A percentile compares a stretch with the other conserved stretches of the same genome.
Evolutionary conservation across 2,797 vertebrate genomes (phyloP).

Genomic region (Notolepis coatsorum): DNA sequence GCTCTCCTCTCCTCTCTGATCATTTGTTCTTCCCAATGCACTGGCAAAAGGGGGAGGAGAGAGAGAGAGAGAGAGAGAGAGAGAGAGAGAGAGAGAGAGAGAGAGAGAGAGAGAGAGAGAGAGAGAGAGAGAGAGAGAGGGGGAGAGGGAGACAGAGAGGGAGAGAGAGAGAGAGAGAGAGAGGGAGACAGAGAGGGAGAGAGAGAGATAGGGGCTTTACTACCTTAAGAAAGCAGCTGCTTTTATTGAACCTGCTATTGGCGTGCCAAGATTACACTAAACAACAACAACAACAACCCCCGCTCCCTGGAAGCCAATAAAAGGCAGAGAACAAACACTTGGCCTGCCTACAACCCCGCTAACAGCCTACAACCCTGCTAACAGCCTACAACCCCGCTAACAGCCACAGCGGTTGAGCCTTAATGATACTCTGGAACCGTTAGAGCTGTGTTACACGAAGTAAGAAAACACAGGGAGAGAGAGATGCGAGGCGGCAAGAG

Average conservation of each 20-base stretch:
- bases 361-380: too few relatives aligned
- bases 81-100: not conserved
- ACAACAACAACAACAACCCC: conserved; percentile 77
- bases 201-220: conserved; percentile 38
- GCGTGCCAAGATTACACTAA: conserved; percentile 78
- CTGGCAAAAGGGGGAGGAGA: conserved; percentile 24
- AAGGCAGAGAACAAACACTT: conserved; percentile 76
- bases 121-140: not conserved
- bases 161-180: conserved; percentile 6
- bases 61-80: not conserved
- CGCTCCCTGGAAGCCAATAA: conserved; percentile 76
- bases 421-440: conserved; percentile 75
- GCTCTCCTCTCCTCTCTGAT: too few relatives aligned
- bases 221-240: conserved; percentile 73
- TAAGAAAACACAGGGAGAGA: too few relatives aligned
- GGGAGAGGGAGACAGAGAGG: conserved; percentile 11
- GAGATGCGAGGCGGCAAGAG: too few relatives aligned
- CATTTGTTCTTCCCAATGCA: conserved; percentile 39
- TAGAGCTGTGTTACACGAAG: conserved; percentile 51
- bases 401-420: conserved; percentile 69
- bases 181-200: not conserved
- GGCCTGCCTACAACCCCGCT: conserved; percentile 68
- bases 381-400: conserved; percentile 66
- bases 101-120: not conserved
- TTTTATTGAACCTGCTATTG: conserved; percentile 78